Conservation (phyloP, 2,797 vertebrate genomes). For the Oreortyx pictus region DNA sequence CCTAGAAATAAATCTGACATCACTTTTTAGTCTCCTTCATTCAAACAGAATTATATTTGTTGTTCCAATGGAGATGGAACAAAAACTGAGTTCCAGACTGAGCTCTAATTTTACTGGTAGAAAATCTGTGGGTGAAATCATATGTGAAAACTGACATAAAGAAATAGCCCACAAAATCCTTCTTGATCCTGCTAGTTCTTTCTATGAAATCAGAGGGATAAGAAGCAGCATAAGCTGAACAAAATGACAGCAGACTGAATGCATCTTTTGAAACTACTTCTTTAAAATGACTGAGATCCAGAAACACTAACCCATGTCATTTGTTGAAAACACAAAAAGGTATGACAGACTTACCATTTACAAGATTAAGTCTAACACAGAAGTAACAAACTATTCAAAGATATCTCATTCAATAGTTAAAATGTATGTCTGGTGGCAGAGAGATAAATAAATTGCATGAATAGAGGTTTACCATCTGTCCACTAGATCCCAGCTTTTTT, state of each 20-base stretch:
- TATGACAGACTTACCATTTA: background rate
- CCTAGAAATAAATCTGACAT: background rate
- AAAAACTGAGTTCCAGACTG: background rate
- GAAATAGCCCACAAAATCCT: background rate
- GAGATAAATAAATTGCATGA: background rate
- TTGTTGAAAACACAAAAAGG: background rate
- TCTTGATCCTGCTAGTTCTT: background rate
- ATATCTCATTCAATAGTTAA: background rate
- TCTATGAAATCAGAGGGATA: background rate
- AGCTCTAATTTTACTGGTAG: background rate
- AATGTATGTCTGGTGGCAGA: background rate
- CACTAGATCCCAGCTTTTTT: background rate
- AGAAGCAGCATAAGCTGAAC: background rate
- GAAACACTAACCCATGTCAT: background rate
- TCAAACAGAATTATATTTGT: slow-evolving; percentile 15
- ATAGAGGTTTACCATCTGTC: background rate
- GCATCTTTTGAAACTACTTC: background rate
- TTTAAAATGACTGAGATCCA: background rate
- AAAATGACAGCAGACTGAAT: background rate
- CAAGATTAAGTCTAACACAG: background rate
- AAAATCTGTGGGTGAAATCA: background rate
- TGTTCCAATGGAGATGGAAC: background rate
- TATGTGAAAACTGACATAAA: background rate
- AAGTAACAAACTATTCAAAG: background rate
- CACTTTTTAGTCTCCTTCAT: slow-evolving; percentile 25